A percentile compares a stretch with the other conserved stretches of the same genome.
These are phyloP conservation scores for Athene noctua DNA, from an alignment of 2,113 vertebrate species.

Conservation along the genomic window DNA sequence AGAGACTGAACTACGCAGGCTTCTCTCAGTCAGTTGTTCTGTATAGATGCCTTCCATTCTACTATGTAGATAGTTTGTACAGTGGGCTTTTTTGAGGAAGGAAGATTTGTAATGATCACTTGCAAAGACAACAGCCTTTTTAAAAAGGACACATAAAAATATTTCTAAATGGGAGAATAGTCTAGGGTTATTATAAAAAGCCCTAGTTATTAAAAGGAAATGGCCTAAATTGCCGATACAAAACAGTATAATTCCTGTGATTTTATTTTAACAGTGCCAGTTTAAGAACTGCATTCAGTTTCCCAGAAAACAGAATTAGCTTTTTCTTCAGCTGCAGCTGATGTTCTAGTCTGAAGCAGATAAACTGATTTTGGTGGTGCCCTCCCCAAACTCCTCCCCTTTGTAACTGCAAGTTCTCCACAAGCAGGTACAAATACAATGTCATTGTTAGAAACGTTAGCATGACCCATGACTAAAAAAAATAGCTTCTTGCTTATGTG, in stretches of 20 bases:
- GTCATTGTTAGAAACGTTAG: background rate
- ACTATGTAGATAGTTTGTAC: background rate
- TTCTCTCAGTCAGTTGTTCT: background rate
- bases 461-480: background rate
- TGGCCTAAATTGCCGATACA: background rate
- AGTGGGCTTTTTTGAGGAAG: background rate
- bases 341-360: background rate
- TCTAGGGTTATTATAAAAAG: background rate
- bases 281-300: background rate
- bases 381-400: background rate
- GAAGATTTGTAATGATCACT: background rate
- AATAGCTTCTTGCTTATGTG: background rate
- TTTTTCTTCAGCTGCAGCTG: background rate
- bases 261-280: background rate
- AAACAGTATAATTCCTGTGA: background rate
- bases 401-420: background rate
- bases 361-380: background rate
- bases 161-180: background rate
- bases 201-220: background rate
- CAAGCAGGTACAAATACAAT: background rate
- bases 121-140: background rate
- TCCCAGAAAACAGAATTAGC: background rate
- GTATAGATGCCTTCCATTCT: background rate
- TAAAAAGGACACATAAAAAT: background rate
- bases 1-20: background rate